phyloP scores from a whole-genome alignment of 2,888 invertebrate species.

The Platycheirus albimanus region DNA sequence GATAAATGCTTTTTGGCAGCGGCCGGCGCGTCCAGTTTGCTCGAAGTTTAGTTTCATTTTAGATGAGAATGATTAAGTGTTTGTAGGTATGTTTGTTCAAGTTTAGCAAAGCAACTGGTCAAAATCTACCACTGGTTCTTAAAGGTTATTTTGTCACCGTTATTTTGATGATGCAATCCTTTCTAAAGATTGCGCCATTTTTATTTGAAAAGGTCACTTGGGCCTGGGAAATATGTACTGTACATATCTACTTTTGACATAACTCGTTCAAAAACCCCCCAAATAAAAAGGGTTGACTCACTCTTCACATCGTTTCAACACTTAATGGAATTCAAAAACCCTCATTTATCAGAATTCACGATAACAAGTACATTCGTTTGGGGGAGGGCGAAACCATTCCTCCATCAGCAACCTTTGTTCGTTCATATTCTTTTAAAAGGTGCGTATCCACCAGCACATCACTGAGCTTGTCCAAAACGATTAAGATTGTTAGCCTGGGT shows the following conservation, averaged over 20 bases:
- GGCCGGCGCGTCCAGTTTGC: background rate
- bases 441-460: conserved; percentile 56
- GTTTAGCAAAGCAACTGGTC: background rate
- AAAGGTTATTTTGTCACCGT: background rate
- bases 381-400: background rate
- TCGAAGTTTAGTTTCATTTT: background rate
- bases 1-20: background rate
- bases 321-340: conserved; percentile 28
- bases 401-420: conserved; percentile 12
- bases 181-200: background rate
- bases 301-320: conserved; percentile 10
- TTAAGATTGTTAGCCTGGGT: conserved; percentile 56
- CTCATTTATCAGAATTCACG: conserved; percentile 9
- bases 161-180: conserved; percentile 30
- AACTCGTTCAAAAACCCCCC: no score
- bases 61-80: background rate
- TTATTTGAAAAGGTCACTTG: no score
- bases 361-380: background rate
- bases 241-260: no score
- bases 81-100: no score
- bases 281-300: conserved; percentile 6
- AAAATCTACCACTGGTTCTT: background rate
- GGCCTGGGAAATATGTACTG: no score
- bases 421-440: conserved; percentile 39
- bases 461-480: conserved; percentile 51